Evolutionary conservation across 2,888 invertebrate species (phyloP).

Genomic region (Coenonympha glycerion): DNA sequence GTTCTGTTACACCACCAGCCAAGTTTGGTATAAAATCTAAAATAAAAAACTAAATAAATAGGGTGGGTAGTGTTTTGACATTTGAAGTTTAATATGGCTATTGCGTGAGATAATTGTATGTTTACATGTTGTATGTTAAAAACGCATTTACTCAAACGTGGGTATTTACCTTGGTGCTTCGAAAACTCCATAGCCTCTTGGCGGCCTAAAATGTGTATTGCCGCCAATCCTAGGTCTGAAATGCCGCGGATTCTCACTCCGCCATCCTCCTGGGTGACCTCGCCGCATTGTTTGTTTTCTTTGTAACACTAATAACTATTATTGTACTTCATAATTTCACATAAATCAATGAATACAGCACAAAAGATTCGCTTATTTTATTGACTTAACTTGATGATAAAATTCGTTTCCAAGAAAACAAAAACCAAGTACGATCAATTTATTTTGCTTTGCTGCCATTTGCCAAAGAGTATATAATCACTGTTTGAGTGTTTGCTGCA

Average conservation of each 20-base stretch:
- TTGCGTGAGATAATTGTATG: neutral
- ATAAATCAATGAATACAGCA: conserved; percentile 20
- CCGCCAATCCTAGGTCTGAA: conserved; percentile 58
- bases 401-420: conserved; percentile 27
- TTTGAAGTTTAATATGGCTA: neutral
- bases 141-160: neutral
- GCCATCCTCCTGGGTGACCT: conserved; percentile 69
- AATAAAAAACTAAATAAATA: neutral
- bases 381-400: conserved; percentile 1
- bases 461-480: too few relatives aligned
- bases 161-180: conserved; percentile 48
- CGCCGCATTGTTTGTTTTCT: conserved; percentile 71
- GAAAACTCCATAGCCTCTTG: conserved; percentile 40
- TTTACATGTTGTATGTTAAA: too few relatives aligned
- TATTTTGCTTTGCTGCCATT: too few relatives aligned
- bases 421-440: conserved; percentile 31
- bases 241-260: conserved; percentile 60
- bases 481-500: too few relatives aligned
- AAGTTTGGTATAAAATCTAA: neutral
- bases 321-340: conserved; percentile 47
- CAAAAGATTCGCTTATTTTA: conserved; percentile 9
- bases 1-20: neutral
- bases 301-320: too few relatives aligned
- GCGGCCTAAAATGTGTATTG: conserved; percentile 48
- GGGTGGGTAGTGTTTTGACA: neutral